Conservation (phyloP, 2,113 vertebrate species). For the Burhinus oedicnemus region DNA sequence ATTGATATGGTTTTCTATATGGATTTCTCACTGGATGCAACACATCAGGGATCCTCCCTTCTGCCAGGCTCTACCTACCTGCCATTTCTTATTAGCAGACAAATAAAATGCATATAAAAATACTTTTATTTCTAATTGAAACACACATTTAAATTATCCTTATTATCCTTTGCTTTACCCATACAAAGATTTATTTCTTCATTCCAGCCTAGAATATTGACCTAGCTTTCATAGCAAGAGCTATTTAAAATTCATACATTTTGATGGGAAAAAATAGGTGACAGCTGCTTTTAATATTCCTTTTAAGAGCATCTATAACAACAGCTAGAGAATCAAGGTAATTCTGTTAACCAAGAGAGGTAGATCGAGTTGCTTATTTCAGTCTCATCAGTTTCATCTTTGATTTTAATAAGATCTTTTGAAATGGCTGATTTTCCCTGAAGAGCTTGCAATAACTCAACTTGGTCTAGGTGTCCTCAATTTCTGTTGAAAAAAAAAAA, state of each 20-base stretch:
- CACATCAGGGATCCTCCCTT: neutral
- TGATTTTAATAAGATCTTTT: slow-evolving; percentile 18
- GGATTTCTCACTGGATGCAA: neutral
- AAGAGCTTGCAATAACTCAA: neutral
- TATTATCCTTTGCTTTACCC: neutral
- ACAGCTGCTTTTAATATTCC: slow-evolving; percentile 10
- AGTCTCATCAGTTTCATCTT: neutral
- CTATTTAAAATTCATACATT: slow-evolving; percentile 19
- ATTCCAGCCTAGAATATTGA: neutral
- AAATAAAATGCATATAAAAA: neutral
- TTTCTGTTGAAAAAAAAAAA: neutral
- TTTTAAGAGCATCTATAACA: slow-evolving; percentile 27
- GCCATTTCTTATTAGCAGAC: neutral
- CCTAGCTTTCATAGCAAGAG: neutral
- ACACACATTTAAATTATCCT: neutral
- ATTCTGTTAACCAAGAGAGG: neutral
- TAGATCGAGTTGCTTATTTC: neutral
- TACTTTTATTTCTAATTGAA: neutral
- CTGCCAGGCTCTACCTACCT: neutral
- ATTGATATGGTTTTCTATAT: neutral
- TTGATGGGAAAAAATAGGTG: slow-evolving; percentile 6
- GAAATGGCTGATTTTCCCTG: neutral
- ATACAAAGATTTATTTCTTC: neutral
- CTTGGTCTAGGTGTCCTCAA: neutral
- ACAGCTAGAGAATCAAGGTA: neutral